These are phyloP conservation scores for Eilema griseolum DNA, from an alignment of 2,888 invertebrate genomes.

Conservation along the genomic window DNA sequence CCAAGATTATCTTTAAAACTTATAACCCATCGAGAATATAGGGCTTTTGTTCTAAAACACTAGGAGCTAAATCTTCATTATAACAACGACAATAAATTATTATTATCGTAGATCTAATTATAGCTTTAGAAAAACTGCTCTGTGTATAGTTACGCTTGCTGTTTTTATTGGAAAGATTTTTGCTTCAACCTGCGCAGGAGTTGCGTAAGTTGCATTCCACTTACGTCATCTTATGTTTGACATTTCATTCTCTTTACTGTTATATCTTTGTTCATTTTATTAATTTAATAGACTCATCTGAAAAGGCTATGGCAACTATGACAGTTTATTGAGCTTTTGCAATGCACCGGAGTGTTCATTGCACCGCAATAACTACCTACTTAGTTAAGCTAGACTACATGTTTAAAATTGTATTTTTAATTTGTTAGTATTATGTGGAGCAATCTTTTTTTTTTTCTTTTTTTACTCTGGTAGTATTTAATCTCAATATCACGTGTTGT, in stretches of 20 bases:
- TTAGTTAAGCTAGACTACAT: too few species aligned
- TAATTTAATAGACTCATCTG: neutral
- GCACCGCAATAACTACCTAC: neutral
- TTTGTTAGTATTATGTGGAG: neutral
- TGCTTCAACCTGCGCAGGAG: neutral
- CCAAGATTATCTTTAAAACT: slow-evolving; percentile 75
- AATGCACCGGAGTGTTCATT: neutral
- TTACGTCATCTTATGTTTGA: neutral
- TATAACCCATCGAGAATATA: slow-evolving; percentile 69
- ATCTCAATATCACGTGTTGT: neutral
- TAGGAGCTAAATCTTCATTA: slow-evolving; percentile 83
- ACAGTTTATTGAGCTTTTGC: neutral
- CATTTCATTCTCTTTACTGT: neutral
- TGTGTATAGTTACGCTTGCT: neutral
- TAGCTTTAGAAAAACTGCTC: slow-evolving; percentile 48
- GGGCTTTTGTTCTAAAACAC: slow-evolving; percentile 69
- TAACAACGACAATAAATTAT: slow-evolving; percentile 70
- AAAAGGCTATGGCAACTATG: neutral
- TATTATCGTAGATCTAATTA: slow-evolving; percentile 78
- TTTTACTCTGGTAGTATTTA: neutral
- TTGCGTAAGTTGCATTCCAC: neutral
- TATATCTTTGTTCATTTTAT: slow-evolving; percentile 7
- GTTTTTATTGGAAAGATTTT: neutral
- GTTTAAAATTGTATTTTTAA: neutral
- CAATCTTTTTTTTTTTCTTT: neutral